Conservation (phyloP, 1,140 invertebrate genomes). For the Thaumatotibia leucotreta region DNA sequence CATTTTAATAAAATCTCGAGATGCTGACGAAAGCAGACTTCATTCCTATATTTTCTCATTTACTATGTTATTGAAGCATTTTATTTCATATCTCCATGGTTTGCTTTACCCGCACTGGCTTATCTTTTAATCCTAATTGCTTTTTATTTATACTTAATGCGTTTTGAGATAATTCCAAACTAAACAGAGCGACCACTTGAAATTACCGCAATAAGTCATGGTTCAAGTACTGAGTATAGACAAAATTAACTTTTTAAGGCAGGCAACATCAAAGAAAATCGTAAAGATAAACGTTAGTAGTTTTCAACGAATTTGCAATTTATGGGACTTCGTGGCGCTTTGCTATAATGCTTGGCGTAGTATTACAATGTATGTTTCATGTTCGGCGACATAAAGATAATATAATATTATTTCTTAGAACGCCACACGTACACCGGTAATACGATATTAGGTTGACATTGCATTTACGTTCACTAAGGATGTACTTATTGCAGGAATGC, state of each 20-base stretch:
- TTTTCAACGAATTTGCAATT: conserved; percentile 14
- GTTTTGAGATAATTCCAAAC: conserved; percentile 41
- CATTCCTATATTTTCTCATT: not conserved
- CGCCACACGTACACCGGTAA: not conserved
- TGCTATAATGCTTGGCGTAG: not conserved
- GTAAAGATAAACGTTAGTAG: not conserved
- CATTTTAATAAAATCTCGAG: not conserved
- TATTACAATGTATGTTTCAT: conserved; percentile 1
- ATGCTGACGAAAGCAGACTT: not conserved
- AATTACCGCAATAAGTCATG: conserved; percentile 44
- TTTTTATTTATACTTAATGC: conserved; percentile 39
- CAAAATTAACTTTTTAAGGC: conserved; percentile 4
- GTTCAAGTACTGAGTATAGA: conserved; percentile 45
- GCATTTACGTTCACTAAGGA: not conserved
- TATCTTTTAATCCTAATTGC: conserved; percentile 27
- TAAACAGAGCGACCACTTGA: conserved; percentile 42
- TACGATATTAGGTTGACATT: not conserved
- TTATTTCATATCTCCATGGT: not conserved
- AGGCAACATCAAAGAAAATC: conserved; percentile 42
- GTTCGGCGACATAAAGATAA: not conserved
- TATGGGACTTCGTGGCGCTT: not conserved
- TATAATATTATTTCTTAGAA: not conserved
- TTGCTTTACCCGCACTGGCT: not conserved
- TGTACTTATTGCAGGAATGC: not conserved
- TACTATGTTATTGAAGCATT: conserved; percentile 9